Evolutionary conservation across 2,888 invertebrate species (phyloP), one percentile per base, ranked within the genome.

Genomic region (Torymus auratus): DNA sequence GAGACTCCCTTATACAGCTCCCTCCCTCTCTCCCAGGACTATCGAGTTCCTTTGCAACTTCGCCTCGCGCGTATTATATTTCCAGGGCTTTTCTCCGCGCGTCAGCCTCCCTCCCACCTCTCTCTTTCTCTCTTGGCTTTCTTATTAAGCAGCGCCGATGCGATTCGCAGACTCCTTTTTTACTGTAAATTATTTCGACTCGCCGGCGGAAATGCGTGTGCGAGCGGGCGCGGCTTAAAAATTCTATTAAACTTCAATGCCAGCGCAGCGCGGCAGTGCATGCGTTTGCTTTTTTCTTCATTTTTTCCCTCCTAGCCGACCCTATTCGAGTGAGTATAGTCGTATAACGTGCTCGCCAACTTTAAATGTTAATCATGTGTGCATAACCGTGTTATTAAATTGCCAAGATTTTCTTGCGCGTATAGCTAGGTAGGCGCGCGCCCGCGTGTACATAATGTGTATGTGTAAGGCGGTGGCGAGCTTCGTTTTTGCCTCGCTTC

Each of bases 211-310:
- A 58, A 71, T 60, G 58, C 67, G 52, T 60, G 15, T 52, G n/a
- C 65, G 69, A 7, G n/a, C 52, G 20, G 23, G 23, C 10, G 28
- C 50, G 77, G 60, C 65, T 81, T 81, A 78, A 74, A 81, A 81
- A 81, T 81, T 81, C 83, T 78, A 78, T 74, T 80, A 83, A 81
- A 83, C 81, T 83, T 83, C 67, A 67, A 76, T 68, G 50, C 56
- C 53, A 15, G 73, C 73, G 41, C 52, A 41, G 41, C 41, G 41
- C 41, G 41, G 41, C 7, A 41, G 41, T 41, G 28, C 4, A 28
- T 28, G 7, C 7, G 7, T 7, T 28, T 41, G 41, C 41, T 41
- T 41, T 7, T 20, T 50, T 61, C 50, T 61, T 55, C 20, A 28
- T 60, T 76, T 41, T 5, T 15, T 62, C 23, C 17, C 41, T 58